Evolutionary conservation across 2,888 invertebrate genomes (phyloP).

Genomic region (Dendrolimus houi): DNA sequence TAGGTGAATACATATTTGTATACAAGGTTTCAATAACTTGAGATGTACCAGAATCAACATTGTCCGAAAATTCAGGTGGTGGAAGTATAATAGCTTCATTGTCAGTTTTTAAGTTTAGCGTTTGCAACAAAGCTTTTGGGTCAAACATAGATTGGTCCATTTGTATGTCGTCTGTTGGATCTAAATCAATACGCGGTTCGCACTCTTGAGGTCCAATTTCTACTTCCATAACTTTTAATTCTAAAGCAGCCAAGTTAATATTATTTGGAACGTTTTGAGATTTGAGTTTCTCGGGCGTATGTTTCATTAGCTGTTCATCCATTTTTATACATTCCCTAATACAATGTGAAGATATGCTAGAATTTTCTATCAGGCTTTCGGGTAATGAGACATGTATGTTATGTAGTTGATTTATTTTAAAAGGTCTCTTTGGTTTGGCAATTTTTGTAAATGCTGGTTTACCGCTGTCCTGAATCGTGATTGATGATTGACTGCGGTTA

Average conservation of each 20-base stretch:
- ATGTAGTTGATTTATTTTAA: slow-evolving; percentile 49
- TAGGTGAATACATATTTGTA: too few species aligned
- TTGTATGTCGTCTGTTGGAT: neutral
- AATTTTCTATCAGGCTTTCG: slow-evolving; percentile 14
- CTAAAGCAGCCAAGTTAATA: too few species aligned
- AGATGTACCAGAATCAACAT: neutral
- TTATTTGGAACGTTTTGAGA: too few species aligned
- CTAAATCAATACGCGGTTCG: too few species aligned
- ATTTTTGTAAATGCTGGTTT: neutral
- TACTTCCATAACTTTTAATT: too few species aligned
- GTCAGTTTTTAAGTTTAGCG: slow-evolving; percentile 20
- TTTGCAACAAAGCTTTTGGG: slow-evolving; percentile 50
- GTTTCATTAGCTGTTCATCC: too few species aligned
- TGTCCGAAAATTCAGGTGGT: slow-evolving; percentile 43
- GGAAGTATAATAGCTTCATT: slow-evolving; percentile 40
- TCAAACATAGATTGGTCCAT: slow-evolving; percentile 48
- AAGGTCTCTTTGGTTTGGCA: slow-evolving; percentile 33
- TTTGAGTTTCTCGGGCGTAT: too few species aligned
- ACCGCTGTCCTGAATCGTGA: slow-evolving; percentile 3
- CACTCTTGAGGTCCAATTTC: too few species aligned
- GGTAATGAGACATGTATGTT: slow-evolving; percentile 29
- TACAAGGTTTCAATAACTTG: too few species aligned
- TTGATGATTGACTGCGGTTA: neutral
- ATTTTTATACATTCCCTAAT: too few species aligned
- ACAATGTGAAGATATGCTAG: neutral